These are phyloP conservation scores for Rhinatrema bivittatum DNA, from an alignment of 2,797 vertebrate species.

Conservation along the genomic window DNA sequence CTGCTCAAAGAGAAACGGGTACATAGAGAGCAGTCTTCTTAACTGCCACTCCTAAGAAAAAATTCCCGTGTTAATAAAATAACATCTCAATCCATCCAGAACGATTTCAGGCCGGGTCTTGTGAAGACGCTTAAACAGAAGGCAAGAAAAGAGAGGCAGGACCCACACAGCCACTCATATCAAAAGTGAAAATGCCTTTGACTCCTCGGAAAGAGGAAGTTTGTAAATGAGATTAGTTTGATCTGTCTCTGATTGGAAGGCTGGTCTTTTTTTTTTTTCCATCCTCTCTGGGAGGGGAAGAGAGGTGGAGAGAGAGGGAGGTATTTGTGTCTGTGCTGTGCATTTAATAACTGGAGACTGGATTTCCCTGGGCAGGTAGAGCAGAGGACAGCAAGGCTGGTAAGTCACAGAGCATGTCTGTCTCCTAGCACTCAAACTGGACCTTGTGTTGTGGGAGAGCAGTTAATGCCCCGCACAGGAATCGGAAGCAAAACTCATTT, in stretches of 20 bases:
- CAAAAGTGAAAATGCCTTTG: slow-evolving; percentile 18
- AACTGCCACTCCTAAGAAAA: too few relatives aligned
- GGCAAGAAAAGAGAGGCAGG: background rate
- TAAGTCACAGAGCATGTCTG: background rate
- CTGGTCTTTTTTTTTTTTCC: too few relatives aligned
- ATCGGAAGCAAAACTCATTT: too few relatives aligned
- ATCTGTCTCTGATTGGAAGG: slow-evolving; percentile 4
- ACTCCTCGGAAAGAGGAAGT: slow-evolving; percentile 15
- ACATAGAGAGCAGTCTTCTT: too few relatives aligned
- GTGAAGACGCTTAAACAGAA: background rate
- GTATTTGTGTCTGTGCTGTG: background rate
- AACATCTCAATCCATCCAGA: too few relatives aligned
- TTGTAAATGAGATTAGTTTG: background rate
- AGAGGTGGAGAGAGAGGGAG: slow-evolving; percentile 1
- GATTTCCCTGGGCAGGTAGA: too few relatives aligned
- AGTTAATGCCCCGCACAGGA: too few relatives aligned
- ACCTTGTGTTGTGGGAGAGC: too few relatives aligned
- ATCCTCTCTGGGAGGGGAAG: background rate
- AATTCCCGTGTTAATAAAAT: too few relatives aligned
- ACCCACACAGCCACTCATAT: background rate
- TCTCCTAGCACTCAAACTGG: too few relatives aligned
- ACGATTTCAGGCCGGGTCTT: background rate
- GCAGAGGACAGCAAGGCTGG: background rate
- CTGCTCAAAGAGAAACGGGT: too few relatives aligned
- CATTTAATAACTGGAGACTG: too few relatives aligned